Base-by-base conservation (phyloP, 1,140 invertebrate genomes). In the Cydia fagiglandana region DNA sequence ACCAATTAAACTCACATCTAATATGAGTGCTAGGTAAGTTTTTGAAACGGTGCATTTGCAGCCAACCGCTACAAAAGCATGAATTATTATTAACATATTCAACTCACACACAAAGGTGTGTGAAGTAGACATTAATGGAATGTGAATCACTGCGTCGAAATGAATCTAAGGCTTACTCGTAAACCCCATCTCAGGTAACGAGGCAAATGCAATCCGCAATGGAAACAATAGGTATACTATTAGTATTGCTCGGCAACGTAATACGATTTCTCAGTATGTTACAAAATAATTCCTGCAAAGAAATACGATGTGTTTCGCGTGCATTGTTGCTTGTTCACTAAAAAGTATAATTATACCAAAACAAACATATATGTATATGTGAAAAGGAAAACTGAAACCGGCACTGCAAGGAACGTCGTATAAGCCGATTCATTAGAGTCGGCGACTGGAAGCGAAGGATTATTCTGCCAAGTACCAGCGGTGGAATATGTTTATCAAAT, bases 401-500 rank as follows among this genome's bases (percentile, higher is more conserved):
- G 56, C 20, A 20, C 20, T 61, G 56, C 20, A 12, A 70, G n/a
- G 28, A 38, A 38, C 34, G 4, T 28, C 12, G 9, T 70, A 38
- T 70, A 70, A 70, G 66, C 66, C 34, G 66, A 41, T 70, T 70
- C 66, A 70, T 70, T 70, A 70, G 64, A 30, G 66, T 20, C 66
- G 30, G 34, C 66, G 30, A 17, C 6, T 70, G 34, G 24, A n/a
- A 70, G 34, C 38, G 66, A 70, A 70, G 66, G 66, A 70, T 70
- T 70, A 70, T 41, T 41, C 66, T 70, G 56, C 20, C 15, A 20
- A 12, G 20, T 45, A 45, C 41, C 10, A 45, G 3, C 34, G 45
- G 53, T 10, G 56, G 7, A 61, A 24, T 24, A 61, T 61, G 56
- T 61, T 61, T 24, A 20, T 61, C 24, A 12, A 61, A 61, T 24